Evolutionary conservation across 2,113 vertebrate species (phyloP), one percentile per base, ranked within the genome.

Genomic region (Erythrolamprus reginae): DNA sequence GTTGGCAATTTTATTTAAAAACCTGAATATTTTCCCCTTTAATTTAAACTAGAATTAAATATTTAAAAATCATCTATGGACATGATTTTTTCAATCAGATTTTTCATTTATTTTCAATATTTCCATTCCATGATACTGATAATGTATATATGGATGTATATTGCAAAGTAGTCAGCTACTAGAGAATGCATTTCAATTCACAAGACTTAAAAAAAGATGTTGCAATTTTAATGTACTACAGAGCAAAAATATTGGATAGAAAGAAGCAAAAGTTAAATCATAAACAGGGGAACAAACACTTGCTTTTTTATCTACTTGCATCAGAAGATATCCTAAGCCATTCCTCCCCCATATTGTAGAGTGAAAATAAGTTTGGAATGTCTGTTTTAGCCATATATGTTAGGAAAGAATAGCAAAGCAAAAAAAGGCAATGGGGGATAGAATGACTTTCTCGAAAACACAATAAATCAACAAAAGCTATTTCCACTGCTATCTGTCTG

Each of bases 231-330:
- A 5, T 0, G 91, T 90, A 82, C 10, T 42, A 48, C 48, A 50
- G 89, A 88, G 24, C 28, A 28, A 91, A 38, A 93, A 93, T 92
- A 87, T 91, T 88, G 90, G 87, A 26, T 4, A 87, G 92, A 77
- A 52, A 48, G 48, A 91, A 92, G 53, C 84, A 89, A 47, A 38
- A 28, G 91, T 94, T 95, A 96, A 94, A 47, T 93, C 94, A 93
- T 91, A 89, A 95, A 90, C 86, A 91, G 1, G 89, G 91, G 92
- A 94, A 90, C 52, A 88, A 65, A 58, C 61, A 90, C 93, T 87
- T 2, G 10, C 92, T 93, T 53, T 15, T 86, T 1, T 38, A 88
- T 45, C 89, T 65, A 3, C 88, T 56, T 95, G 93, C 51, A 33
- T 95, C 94, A 94, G 3, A 9, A 53, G 93, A 24, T 10, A 0